Evolutionary conservation across 2,797 vertebrate species (phyloP), one percentile per base, ranked within the genome.

Genomic region (Borostomias antarcticus): DNA sequence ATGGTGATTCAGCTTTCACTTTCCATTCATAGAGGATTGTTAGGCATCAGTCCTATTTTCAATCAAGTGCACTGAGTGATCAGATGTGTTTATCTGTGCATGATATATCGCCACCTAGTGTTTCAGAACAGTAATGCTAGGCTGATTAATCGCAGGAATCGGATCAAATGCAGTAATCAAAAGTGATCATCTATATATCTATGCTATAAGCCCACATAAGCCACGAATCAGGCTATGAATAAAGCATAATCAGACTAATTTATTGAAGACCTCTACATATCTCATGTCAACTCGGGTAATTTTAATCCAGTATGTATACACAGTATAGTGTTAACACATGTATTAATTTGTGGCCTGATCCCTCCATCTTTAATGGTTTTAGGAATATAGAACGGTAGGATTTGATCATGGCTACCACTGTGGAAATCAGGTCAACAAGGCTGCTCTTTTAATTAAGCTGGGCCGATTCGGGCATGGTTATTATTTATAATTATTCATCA

Each of bases 391-490:
- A 13, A 8, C 26, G 3, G 17, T 3, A 61, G 17, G 43, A 29
- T 32, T 48, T 30, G 23, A 29, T 29, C 17, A 61, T 61, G 17
- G 4, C 17, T 30, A n/a, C 7, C 11, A 13, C 33, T 61, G 43
- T 76, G 64, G 70, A 76, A 85, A 82, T 75, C 62, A 76, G 71
- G 78, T 85, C 80, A 85, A 37, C 47, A 45, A 74, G 64, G 62
- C 64, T 74, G 77, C n/a, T 40, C 10, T 62, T 59, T 62, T 61
- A 68, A 35, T 65, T 3, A 47, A 19, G 5, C 25, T 45, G 58
- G 64, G 40, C 70, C 66, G 21, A 69, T 62, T 52, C 51, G 23
- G 79, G 79, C 66, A 72, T 28, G 21, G 17, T 48, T 73, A 73
- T 80, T 82, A 57, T 48, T 48, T 73, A 73, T 80, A 85, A 57